Evolutionary conservation across 37 sponge, comb jelly and placozoan species (phyloP).

Genomic region (Halichondria panicea): DNA sequence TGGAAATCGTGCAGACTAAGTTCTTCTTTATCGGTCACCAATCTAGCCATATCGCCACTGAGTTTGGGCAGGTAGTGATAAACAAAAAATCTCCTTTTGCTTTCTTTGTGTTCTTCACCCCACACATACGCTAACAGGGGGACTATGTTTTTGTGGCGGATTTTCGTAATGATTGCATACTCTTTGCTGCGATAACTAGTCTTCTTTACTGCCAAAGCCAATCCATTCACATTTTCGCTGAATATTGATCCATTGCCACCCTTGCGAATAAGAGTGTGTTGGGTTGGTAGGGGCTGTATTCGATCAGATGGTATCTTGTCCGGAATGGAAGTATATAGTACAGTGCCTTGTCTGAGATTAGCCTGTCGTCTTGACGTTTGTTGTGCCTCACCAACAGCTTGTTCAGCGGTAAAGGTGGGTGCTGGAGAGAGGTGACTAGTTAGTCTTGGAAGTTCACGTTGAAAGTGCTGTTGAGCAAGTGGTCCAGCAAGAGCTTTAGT

Average conservation of each 20-base stretch:
- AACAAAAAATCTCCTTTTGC: constrained; percentile 29
- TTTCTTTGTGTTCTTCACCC: constrained; percentile 39
- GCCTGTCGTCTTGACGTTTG: too few relatives aligned
- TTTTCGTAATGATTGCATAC: constrained; percentile 7
- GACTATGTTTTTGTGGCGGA: constrained; percentile 47
- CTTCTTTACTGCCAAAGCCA: constrained; percentile 28
- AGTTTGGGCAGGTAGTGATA: constrained; percentile 52
- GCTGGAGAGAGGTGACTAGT: not conserved
- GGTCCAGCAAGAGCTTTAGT: too few relatives aligned
- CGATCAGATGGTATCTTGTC: not conserved
- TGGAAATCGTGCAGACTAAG: constrained; percentile 12
- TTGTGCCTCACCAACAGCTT: not conserved
- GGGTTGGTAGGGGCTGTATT: constrained; percentile 24
- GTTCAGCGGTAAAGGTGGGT: not conserved
- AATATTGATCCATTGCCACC: constrained; percentile 47
- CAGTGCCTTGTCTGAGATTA: constrained; percentile 2
- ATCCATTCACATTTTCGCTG: not conserved
- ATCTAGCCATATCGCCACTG: constrained; percentile 26
- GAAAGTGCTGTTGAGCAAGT: too few relatives aligned
- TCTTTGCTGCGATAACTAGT: constrained; percentile 40
- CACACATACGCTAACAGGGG: constrained; percentile 37
- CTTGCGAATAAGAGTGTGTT: constrained; percentile 5
- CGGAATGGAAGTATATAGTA: constrained; percentile 9
- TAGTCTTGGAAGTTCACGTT: too few relatives aligned
- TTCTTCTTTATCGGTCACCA: constrained; percentile 11